phyloP scores from a whole-genome alignment of 2,888 invertebrate species.

The Thecocarcelia acutangulata region DNA sequence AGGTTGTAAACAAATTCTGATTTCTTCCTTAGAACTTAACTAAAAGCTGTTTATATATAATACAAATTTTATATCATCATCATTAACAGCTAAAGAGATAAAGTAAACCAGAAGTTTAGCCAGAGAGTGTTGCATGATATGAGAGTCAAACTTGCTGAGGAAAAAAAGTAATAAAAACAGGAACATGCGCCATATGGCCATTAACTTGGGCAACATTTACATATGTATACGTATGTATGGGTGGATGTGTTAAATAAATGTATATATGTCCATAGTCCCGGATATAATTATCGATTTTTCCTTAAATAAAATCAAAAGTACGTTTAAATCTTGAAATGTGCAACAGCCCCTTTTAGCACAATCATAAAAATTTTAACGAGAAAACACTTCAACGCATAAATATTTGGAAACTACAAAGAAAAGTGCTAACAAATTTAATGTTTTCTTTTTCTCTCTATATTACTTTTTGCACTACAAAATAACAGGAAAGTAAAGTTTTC shows the following conservation, averaged over 20 bases:
- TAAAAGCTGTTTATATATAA: not conserved
- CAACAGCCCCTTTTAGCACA: slow-evolving; percentile 56
- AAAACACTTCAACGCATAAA: not conserved
- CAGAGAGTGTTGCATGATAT: slow-evolving; percentile 5
- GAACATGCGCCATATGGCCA: slow-evolving; percentile 62
- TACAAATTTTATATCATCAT: no score
- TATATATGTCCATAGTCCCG: slow-evolving; percentile 34
- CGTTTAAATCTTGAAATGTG: slow-evolving; percentile 52
- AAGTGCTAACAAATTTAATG: slow-evolving; percentile 44
- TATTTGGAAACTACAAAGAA: slow-evolving; percentile 13
- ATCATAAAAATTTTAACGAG: slow-evolving; percentile 18
- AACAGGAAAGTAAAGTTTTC: slow-evolving; percentile 47
- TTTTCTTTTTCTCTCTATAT: not conserved
- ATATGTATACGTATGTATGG: not conserved
- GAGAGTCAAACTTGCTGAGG: slow-evolving; percentile 15
- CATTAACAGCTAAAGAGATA: slow-evolving; percentile 41
- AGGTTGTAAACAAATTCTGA: not conserved
- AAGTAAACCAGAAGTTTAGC: slow-evolving; percentile 14
- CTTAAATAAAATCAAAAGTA: slow-evolving; percentile 35
- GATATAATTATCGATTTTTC: slow-evolving; percentile 68
- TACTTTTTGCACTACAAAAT: not conserved
- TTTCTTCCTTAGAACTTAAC: not conserved
- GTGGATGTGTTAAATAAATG: no score
- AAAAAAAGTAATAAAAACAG: slow-evolving; percentile 2
- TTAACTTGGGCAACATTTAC: not conserved